These are phyloP conservation scores for Lagenorhynchus albirostris DNA, from an alignment of 2,113 vertebrate species.

Conservation along the genomic window DNA sequence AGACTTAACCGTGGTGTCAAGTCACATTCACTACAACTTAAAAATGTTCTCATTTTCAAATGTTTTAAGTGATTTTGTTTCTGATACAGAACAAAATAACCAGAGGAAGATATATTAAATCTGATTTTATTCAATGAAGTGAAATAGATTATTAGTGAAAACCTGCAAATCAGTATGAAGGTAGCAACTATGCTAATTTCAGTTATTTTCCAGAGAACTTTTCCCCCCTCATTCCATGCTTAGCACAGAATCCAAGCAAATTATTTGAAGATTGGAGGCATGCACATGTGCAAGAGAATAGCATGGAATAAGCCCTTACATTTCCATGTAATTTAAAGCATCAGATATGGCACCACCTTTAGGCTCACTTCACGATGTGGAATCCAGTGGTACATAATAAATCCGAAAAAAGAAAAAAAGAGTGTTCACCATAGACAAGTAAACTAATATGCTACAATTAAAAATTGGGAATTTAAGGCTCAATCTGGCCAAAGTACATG, in stretches of 20 bases:
- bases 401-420: neutral
- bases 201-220: neutral
- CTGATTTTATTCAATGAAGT: neutral
- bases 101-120: neutral
- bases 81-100: neutral
- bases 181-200: neutral
- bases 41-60: neutral
- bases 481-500: neutral
- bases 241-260: slow-evolving; percentile 33
- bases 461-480: neutral
- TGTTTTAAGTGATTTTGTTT: neutral
- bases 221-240: neutral
- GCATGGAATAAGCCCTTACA: slow-evolving; percentile 42
- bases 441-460: neutral
- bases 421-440: neutral
- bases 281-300: neutral
- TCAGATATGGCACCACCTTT: neutral
- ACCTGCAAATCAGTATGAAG: neutral
- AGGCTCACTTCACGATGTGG: neutral
- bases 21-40: neutral
- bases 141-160: slow-evolving; percentile 16
- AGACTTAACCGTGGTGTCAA: neutral
- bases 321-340: neutral
- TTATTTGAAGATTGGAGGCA: slow-evolving; percentile 36
- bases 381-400: neutral